A percentile compares a stretch with the other conserved stretches of the same genome.
phyloP scores from a whole-genome alignment of 2,888 invertebrate species.

The Lepidonotus clava region DNA sequence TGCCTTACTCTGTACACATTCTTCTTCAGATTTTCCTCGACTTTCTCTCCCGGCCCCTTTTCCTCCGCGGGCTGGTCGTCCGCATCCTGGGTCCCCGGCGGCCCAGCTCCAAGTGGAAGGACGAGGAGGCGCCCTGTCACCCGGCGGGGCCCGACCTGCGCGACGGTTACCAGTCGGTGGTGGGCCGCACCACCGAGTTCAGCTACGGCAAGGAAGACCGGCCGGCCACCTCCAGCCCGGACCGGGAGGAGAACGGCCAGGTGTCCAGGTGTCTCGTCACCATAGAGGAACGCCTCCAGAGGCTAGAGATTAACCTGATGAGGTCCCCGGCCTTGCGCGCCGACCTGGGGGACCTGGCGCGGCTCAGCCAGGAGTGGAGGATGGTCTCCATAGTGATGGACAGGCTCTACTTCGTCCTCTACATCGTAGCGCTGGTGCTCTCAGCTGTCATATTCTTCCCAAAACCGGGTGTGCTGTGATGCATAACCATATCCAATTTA shows the following conservation, averaged over 20 bases:
- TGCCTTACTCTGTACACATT: too few species aligned
- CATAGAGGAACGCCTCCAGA: constrained; percentile 23
- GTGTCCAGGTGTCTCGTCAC: constrained; percentile 4
- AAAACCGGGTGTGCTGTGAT: constrained; percentile 27
- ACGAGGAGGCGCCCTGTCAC: background rate
- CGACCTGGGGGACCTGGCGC: background rate
- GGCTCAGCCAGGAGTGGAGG: background rate
- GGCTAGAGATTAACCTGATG: constrained; percentile 2
- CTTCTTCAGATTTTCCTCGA: constrained; percentile 31
- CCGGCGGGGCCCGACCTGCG: background rate
- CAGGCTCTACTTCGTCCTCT: constrained; percentile 18
- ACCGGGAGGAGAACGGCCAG: background rate
- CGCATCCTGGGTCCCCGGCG: constrained; percentile 15
- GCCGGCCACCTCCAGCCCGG: background rate
- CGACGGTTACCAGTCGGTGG: constrained; percentile 15
- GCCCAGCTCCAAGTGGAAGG: background rate
- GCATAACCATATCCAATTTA: too few species aligned
- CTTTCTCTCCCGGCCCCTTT: constrained; percentile 7
- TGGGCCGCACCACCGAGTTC: background rate
- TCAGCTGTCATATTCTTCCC: constrained; percentile 45
- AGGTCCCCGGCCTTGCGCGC: background rate
- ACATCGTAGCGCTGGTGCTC: constrained; percentile 10
- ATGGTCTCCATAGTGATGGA: constrained; percentile 36
- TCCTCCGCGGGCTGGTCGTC: background rate
- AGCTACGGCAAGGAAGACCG: background rate